Evolutionary conservation across 1,140 invertebrate genomes (phyloP), one percentile per base, ranked within the genome.

Genomic region (Cecropterus lyciades): DNA sequence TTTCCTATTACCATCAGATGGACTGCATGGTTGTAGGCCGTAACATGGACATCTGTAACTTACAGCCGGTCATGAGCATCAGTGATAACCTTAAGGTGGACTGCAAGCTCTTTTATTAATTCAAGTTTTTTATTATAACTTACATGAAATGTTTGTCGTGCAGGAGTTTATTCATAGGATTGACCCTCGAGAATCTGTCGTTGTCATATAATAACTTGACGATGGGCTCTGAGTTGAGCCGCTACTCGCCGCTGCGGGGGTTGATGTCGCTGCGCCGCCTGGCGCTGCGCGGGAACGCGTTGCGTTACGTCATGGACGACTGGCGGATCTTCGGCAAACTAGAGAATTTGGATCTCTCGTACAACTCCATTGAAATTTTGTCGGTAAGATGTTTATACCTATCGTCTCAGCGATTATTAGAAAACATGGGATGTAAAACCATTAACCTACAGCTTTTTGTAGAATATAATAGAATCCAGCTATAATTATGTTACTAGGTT

Each of bases 201-300:
- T 65, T 84, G 5, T 37, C 71, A 0, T 13, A 65, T n/a, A 82
- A 84, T 56, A 24, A 64, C 9, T 16, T 78, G n/a, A 43, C 62
- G 7, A 9, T 70, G 37, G 11, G 13, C 2, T 13, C 16, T 48
- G 71, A 63, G 17, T 1, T 0, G 27, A 13, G 27, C 30, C 55
- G 45, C 30, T 8, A 11, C 10, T 66, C 55, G 11, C 51, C 57
- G 45, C 56, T 76, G 7, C 15, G 33, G 0, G 40, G 30, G 0
- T 64, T 84, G 20, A 14, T 6, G 0, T 0, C 53, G 13, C 63
- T 87, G 24, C 57, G 15, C 4, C 24, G 16, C 0, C 71, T 88
- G 10, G 60, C 71, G 27, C 65, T 88, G 6, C 52, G 43, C 6
- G 17, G 67, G 27, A 89, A 89, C 71, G 59, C 52, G 8, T 46